Conservation (phyloP, 2,888 invertebrate species). For the Leucoptera coffeella region DNA sequence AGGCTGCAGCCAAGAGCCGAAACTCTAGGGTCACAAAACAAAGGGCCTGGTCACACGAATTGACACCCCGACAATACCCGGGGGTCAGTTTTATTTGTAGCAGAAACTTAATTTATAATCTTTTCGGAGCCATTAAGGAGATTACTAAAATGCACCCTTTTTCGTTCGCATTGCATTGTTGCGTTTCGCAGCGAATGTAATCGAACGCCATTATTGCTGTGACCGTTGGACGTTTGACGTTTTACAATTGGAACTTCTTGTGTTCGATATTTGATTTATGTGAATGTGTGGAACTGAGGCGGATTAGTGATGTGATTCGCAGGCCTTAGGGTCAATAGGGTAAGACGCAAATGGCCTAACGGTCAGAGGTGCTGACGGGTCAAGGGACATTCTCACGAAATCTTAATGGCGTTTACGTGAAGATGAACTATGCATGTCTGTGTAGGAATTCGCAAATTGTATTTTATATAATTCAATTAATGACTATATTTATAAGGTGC, state of each 20-base stretch:
- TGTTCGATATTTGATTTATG: slow-evolving; percentile 45
- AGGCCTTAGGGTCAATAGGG: slow-evolving; percentile 36
- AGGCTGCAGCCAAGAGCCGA: too few relatives aligned
- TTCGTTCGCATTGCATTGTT: slow-evolving; percentile 46
- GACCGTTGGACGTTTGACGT: slow-evolving; percentile 40
- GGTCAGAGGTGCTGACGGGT: too few relatives aligned
- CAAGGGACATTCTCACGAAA: too few relatives aligned
- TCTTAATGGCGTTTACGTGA: too few relatives aligned
- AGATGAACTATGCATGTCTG: too few relatives aligned
- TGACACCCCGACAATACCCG: slow-evolving; percentile 46
- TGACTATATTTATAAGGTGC: too few relatives aligned
- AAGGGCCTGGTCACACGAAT: slow-evolving; percentile 46
- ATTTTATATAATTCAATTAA: too few relatives aligned
- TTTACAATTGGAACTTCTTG: slow-evolving; percentile 24
- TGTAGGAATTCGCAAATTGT: too few relatives aligned
- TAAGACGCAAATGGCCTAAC: slow-evolving; percentile 24
- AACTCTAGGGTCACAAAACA: slow-evolving; percentile 37
- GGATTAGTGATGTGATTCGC: slow-evolving; percentile 17
- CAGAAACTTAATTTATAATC: slow-evolving; percentile 56
- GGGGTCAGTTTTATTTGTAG: slow-evolving; percentile 55
- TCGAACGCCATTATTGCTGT: slow-evolving; percentile 27
- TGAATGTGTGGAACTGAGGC: slow-evolving; percentile 15
- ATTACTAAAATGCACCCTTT: slow-evolving; percentile 52
- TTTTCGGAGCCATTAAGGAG: slow-evolving; percentile 54
- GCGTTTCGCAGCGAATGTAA: slow-evolving; percentile 42